Evolutionary conservation across 1,140 invertebrate species (phyloP).

Genomic region (Nautilus pompilius): DNA sequence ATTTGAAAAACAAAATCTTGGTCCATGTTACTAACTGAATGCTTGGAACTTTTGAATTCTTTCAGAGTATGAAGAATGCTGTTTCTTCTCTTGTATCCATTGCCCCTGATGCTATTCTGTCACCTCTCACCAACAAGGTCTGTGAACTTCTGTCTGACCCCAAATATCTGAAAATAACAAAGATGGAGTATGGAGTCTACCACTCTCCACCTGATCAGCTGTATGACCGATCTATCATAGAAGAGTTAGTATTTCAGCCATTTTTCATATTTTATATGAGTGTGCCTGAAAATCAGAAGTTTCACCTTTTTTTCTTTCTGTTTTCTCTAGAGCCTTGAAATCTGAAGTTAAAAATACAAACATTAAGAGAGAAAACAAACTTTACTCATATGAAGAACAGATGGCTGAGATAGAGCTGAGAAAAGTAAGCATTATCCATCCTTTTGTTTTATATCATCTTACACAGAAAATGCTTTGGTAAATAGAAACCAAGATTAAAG

Average conservation of each 20-base stretch:
- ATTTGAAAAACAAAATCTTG: no score
- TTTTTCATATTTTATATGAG: slow-evolving; percentile 1
- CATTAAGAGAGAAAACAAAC: slow-evolving; percentile 93
- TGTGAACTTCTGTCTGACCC: slow-evolving; percentile 64
- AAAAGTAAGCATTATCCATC: slow-evolving; percentile 55
- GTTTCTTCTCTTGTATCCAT: slow-evolving; percentile 61
- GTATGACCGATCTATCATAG: slow-evolving; percentile 85
- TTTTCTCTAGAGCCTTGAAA: slow-evolving; percentile 49
- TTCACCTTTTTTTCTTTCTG: neutral
- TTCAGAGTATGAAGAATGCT: slow-evolving; percentile 40
- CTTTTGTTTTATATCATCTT: neutral
- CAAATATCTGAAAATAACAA: slow-evolving; percentile 70
- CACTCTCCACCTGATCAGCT: slow-evolving; percentile 83
- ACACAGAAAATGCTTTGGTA: no score
- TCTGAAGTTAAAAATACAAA: slow-evolving; percentile 68
- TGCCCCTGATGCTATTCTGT: slow-evolving; percentile 66
- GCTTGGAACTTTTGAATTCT: neutral
- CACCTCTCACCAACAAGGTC: slow-evolving; percentile 60
- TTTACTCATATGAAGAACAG: slow-evolving; percentile 96
- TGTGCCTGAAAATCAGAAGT: neutral
- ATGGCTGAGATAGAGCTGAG: slow-evolving; percentile 88
- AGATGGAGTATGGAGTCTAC: slow-evolving; percentile 87
- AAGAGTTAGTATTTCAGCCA: slow-evolving; percentile 62
- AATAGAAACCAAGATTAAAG: no score
- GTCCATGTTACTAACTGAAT: no score